Percentiles rank a stretch among this genome's conserved stretches.
These are phyloP conservation scores for Cirrhinus molitorella DNA, from an alignment of 2,797 vertebrate genomes.

Conservation along the genomic window DNA sequence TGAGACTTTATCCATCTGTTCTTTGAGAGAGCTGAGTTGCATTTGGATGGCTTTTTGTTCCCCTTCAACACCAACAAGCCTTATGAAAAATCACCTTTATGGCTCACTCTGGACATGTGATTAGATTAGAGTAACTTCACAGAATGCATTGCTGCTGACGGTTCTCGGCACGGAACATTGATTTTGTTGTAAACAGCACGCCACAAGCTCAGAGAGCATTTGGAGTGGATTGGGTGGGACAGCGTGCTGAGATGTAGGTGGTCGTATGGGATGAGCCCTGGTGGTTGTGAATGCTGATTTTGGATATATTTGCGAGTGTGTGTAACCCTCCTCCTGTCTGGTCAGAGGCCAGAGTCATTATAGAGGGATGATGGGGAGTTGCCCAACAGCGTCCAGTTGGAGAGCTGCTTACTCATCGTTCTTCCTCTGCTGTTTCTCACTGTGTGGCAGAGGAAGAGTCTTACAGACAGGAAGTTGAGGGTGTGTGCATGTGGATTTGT, in stretches of 20 bases:
- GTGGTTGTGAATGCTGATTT: constrained; percentile 22
- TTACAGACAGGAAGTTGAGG: constrained; percentile 40
- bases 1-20: constrained; percentile 5
- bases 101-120: constrained; percentile 23
- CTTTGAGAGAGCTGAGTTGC: background rate
- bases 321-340: constrained; percentile 23
- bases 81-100: constrained; percentile 26
- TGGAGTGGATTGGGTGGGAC: constrained; percentile 31
- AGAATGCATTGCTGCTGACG: constrained; percentile 36
- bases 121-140: constrained; percentile 31
- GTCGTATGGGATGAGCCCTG: constrained; percentile 9
- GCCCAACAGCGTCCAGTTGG: constrained; percentile 22
- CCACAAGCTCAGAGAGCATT: constrained; percentile 13
- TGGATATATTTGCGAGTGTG: background rate
- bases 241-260: constrained; percentile 30
- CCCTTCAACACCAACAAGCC: background rate
- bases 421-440: constrained; percentile 5
- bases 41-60: constrained; percentile 3
- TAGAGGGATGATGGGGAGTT: constrained; percentile 35
- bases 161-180: constrained; percentile 12
- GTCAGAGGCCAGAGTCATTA: constrained; percentile 43
- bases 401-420: constrained; percentile 46
- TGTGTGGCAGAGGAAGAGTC: constrained; percentile 31
- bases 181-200: constrained; percentile 15
- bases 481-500: constrained; percentile 31